Evolutionary conservation across 2,797 vertebrate genomes (phyloP).

Genomic region (Tenualosa ilisha): DNA sequence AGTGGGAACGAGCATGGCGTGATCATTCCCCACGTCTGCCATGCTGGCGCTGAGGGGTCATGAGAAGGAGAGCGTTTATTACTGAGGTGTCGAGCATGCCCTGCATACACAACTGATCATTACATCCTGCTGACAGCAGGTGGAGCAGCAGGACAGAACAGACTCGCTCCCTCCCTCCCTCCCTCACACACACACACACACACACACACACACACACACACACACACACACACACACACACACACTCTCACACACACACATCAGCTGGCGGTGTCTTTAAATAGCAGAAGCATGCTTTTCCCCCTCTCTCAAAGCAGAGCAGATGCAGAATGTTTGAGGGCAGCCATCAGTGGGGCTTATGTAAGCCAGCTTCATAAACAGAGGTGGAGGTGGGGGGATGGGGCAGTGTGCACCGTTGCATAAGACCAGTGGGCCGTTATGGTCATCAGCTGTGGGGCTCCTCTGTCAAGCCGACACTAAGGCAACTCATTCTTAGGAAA

Average conservation of each 20-base stretch:
- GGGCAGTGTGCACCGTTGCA: slow-evolving; percentile 15
- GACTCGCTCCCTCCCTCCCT: background rate
- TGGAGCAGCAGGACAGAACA: background rate
- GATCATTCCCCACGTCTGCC: background rate
- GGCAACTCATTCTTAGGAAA: background rate
- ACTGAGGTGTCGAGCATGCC: background rate
- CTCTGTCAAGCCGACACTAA: background rate
- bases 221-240: slow-evolving; percentile 21
- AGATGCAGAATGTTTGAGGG: background rate
- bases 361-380: slow-evolving; percentile 30
- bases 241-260: background rate
- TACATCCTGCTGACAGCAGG: background rate
- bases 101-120: background rate
- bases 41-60: background rate
- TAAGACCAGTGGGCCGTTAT: slow-evolving; percentile 18
- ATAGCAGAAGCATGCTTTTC: slow-evolving; percentile 37
- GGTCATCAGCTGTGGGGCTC: background rate
- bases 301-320: background rate
- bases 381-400: slow-evolving; percentile 22
- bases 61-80: background rate
- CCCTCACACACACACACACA: slow-evolving; percentile 10
- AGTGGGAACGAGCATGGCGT: too few relatives aligned
- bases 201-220: background rate
- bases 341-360: slow-evolving; percentile 30
- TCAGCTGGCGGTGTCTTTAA: slow-evolving; percentile 26